Evolutionary conservation across 2,888 invertebrate genomes (phyloP).

Genomic region (Dilophus febrilis): DNA sequence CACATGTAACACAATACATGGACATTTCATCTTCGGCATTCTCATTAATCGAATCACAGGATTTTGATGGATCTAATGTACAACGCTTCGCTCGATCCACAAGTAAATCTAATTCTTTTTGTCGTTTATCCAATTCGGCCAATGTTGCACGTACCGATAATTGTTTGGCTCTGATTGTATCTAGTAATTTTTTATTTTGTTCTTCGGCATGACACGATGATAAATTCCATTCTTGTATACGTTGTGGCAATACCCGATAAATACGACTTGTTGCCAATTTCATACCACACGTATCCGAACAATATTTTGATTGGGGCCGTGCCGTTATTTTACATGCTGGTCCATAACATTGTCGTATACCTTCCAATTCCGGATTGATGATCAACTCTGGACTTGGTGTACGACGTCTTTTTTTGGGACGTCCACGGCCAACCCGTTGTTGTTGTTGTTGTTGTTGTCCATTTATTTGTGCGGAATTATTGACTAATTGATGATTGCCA

Average conservation of each 20-base stretch:
- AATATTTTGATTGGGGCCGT: conserved; percentile 74
- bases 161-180: conserved; percentile 62
- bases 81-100: conserved; percentile 62
- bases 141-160: conserved; percentile 60
- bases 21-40: conserved; percentile 50
- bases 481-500: conserved; percentile 7
- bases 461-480: not conserved
- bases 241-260: conserved; percentile 70
- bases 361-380: conserved; percentile 35
- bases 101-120: conserved; percentile 59
- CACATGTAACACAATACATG: conserved; percentile 93
- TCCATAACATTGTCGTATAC: conserved; percentile 76
- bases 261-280: conserved; percentile 72
- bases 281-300: conserved; percentile 81
- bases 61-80: conserved; percentile 42
- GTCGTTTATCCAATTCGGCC: conserved; percentile 61
- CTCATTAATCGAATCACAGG: conserved; percentile 36
- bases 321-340: conserved; percentile 72
- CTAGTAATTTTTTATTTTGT: conserved; percentile 49
- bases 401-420: conserved; percentile 9
- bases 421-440: not conserved
- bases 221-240: conserved; percentile 86
- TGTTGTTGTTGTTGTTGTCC: conserved; percentile 19
- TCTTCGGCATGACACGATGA: conserved; percentile 77
- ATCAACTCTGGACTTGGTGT: conserved; percentile 24